phyloP scores from a whole-genome alignment of 2,888 invertebrate genomes.

The Catocala nupta region DNA sequence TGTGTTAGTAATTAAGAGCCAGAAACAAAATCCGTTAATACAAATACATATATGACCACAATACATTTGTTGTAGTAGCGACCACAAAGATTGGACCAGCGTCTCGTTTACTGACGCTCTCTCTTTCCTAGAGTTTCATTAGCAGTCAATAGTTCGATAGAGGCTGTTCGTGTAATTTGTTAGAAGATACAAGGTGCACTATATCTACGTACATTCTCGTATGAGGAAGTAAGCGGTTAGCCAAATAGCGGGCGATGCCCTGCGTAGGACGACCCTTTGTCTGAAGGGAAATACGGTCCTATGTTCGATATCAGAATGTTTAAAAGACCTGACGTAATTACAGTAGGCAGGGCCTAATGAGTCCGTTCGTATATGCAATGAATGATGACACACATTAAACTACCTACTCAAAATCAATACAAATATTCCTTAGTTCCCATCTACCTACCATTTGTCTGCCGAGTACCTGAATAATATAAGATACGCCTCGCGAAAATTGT shows the following conservation, averaged over 20 bases:
- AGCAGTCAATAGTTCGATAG: conserved; percentile 10
- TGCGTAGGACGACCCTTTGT: conserved; percentile 79
- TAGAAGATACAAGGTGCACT: conserved; percentile 46
- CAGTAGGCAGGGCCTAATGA: conserved; percentile 6
- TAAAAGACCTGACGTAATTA: conserved; percentile 21
- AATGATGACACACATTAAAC: too few relatives aligned
- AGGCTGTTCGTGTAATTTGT: conserved; percentile 18
- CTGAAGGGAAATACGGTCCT: conserved; percentile 55
- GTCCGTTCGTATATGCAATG: background rate
- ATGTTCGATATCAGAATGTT: conserved; percentile 30
- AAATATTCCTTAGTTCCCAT: too few relatives aligned
- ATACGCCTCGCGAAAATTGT: background rate
- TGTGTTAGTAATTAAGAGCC: conserved; percentile 4
- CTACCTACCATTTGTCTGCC: too few relatives aligned
- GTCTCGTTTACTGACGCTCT: conserved; percentile 10
- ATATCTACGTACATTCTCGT: conserved; percentile 29
- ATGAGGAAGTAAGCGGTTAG: conserved; percentile 67
- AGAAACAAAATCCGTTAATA: background rate
- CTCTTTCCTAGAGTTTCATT: conserved; percentile 20
- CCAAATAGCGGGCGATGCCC: conserved; percentile 70
- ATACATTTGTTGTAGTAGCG: conserved; percentile 4
- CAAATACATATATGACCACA: background rate
- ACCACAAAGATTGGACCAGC: conserved; percentile 5
- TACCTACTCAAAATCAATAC: too few relatives aligned
- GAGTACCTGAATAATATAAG: too few relatives aligned